Conservation (phyloP, 2,888 invertebrate species). For the Tetranychus truncatus region DNA sequence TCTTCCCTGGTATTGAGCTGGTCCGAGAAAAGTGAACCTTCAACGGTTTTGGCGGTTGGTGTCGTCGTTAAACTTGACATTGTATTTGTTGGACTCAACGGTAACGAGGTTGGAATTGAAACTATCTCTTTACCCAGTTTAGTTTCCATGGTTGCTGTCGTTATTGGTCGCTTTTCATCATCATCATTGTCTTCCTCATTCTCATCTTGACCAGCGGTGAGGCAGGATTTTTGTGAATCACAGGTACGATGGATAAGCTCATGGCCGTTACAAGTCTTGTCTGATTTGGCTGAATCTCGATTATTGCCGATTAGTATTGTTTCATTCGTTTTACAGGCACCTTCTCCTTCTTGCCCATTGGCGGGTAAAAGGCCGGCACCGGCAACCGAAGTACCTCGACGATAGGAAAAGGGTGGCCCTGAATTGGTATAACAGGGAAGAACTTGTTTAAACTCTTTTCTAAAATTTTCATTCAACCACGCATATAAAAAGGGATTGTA, state of each 20-base stretch:
- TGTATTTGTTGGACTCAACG: background rate
- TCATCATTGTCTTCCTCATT: background rate
- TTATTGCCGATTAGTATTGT: background rate
- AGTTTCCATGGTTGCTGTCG: background rate
- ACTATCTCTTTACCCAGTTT: background rate
- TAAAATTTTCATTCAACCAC: conserved; percentile 84
- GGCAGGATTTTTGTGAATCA: background rate
- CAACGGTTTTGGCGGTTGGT: background rate
- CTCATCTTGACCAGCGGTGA: background rate
- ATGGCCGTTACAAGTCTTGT: conserved; percentile 10
- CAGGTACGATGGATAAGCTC: conserved; percentile 3
- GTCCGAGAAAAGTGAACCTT: background rate
- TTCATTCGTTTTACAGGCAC: background rate
- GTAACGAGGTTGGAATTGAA: background rate
- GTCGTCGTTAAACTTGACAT: background rate
- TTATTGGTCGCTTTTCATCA: background rate
- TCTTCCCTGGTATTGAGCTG: no score
- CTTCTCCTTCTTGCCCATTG: background rate
- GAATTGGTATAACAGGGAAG: conserved; percentile 4
- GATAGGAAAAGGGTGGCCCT: background rate
- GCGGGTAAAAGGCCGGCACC: background rate
- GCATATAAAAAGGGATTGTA: conserved; percentile 88
- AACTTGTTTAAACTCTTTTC: conserved; percentile 53
- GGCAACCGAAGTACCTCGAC: background rate
- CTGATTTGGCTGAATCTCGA: background rate